A percentile compares a stretch with the other conserved stretches of the same genome.
Evolutionary conservation across 2,797 vertebrate genomes (phyloP).

Genomic region (Sebastes flavidus): DNA sequence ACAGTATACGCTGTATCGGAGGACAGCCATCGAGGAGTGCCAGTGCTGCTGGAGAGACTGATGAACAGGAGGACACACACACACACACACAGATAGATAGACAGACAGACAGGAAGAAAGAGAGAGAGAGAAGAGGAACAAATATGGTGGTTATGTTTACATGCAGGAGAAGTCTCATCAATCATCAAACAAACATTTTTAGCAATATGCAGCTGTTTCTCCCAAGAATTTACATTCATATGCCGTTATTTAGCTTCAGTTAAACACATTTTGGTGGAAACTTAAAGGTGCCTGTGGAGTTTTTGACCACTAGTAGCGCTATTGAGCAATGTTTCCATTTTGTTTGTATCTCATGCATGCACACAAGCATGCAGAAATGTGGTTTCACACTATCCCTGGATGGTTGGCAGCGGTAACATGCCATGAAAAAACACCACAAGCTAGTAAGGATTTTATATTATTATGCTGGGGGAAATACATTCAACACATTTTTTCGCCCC

Average conservation of each 20-base stretch:
- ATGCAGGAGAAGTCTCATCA: not conserved
- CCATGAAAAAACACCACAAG: not conserved
- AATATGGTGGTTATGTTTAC: constrained; percentile 29
- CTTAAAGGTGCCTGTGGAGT: not conserved
- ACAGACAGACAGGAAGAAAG: not conserved
- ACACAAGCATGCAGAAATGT: not conserved
- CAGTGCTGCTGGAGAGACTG: constrained; percentile 79
- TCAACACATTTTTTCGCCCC: not conserved
- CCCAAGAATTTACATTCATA: not conserved
- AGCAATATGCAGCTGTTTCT: not conserved
- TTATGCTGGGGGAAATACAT: not conserved
- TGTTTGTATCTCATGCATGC: not conserved
- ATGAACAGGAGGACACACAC: constrained; percentile 24
- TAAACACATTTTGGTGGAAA: not conserved
- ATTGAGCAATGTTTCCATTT: not conserved
- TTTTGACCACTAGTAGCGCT: not conserved
- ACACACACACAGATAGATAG: not conserved
- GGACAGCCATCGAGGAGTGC: constrained; percentile 93
- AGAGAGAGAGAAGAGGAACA: not conserved
- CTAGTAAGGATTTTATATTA: not conserved
- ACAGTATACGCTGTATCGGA: constrained; percentile 87
- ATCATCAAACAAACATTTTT: not conserved
- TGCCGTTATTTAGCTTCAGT: not conserved
- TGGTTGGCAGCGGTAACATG: not conserved
- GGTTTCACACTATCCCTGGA: not conserved